Evolutionary conservation across 2,797 vertebrate genomes (phyloP).

Genomic region (Lagorchestes hirsutus): DNA sequence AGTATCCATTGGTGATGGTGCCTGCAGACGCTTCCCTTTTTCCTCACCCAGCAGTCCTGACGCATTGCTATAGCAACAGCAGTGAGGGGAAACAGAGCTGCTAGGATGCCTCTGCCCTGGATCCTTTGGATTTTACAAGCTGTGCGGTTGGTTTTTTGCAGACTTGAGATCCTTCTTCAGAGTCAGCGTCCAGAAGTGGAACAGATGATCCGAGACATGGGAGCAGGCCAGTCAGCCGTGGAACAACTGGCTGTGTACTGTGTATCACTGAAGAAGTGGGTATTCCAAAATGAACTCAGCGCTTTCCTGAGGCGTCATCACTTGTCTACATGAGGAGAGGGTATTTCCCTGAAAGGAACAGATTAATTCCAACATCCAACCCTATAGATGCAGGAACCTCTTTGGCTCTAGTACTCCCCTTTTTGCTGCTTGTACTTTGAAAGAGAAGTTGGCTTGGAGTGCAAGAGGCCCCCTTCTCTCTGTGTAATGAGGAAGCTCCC

Average conservation of each 20-base stretch:
- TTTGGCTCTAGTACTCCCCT: background rate
- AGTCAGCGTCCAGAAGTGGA: slow-evolving; percentile 95
- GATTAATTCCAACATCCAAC: background rate
- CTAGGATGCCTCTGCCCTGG: slow-evolving; percentile 60
- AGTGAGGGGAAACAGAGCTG: slow-evolving; percentile 68
- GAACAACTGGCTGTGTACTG: slow-evolving; percentile 97
- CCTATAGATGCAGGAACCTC: background rate
- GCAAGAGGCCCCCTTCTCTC: background rate
- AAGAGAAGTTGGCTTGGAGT: background rate
- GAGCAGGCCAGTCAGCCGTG: slow-evolving; percentile 91
- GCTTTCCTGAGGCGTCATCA: background rate
- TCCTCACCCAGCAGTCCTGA: slow-evolving; percentile 62
- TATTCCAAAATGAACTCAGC: slow-evolving; percentile 12
- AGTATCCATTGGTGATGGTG: slow-evolving; percentile 62
- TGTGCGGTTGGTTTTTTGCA: slow-evolving; percentile 81
- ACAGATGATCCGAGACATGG: slow-evolving; percentile 96
- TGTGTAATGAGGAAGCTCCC: background rate
- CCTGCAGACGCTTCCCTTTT: slow-evolving; percentile 65
- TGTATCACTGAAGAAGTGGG: slow-evolving; percentile 97
- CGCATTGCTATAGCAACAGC: slow-evolving; percentile 76
- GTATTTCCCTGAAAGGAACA: background rate
- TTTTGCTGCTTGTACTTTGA: background rate
- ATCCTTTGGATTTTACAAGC: slow-evolving; percentile 74
- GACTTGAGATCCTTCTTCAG: slow-evolving; percentile 93
- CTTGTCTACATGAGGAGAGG: background rate